phyloP scores from a whole-genome alignment of 1,140 invertebrate genomes.

The Panonychus citri region DNA sequence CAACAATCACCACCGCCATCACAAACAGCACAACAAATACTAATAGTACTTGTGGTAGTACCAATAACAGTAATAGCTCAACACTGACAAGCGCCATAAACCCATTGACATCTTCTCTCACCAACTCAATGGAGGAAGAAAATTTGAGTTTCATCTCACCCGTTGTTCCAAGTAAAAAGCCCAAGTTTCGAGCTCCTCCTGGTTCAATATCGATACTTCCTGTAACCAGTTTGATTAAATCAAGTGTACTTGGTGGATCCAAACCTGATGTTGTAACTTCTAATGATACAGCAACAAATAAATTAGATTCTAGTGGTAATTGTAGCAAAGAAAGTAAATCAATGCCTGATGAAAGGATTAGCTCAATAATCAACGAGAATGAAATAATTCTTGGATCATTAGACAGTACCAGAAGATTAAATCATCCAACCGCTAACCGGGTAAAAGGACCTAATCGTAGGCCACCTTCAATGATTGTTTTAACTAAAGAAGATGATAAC shows the following conservation, averaged over 20 bases:
- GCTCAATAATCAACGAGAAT: background rate
- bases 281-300: background rate
- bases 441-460: background rate
- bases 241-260: background rate
- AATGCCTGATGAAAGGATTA: background rate
- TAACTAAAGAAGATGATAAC: background rate
- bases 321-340: background rate
- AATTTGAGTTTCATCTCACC: too few relatives aligned
- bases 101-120: background rate
- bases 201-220: too few relatives aligned
- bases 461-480: background rate
- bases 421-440: background rate
- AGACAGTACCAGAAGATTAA: background rate
- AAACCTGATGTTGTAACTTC: background rate
- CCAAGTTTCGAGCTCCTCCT: too few relatives aligned
- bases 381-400: background rate
- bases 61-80: background rate
- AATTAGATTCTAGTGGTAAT: background rate
- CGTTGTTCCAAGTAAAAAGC: too few relatives aligned
- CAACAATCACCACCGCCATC: background rate
- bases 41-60: background rate
- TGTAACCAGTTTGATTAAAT: background rate
- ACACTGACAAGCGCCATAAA: background rate
- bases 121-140: background rate
- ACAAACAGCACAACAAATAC: conserved; percentile 2